phyloP scores from a whole-genome alignment of 2,888 invertebrate genomes.

The Macaria notata region DNA sequence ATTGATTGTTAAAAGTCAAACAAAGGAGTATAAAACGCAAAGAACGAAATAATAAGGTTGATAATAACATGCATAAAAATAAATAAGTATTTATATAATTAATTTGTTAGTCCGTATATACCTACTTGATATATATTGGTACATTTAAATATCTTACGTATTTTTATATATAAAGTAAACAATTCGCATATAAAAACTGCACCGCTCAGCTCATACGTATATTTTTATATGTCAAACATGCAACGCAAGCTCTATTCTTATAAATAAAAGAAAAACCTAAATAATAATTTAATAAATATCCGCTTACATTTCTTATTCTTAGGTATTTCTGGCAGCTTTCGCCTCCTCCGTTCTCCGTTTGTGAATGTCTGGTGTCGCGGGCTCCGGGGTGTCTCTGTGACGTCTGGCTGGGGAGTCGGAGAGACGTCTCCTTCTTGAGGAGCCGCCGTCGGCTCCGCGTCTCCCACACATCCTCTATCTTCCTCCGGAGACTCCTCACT shows the following conservation, averaged over 20 bases:
- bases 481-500: constrained; percentile 87
- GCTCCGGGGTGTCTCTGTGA: constrained; percentile 56
- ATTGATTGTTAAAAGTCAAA: too few species aligned
- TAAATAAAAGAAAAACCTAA: not conserved
- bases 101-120: too few species aligned
- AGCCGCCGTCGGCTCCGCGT: constrained; percentile 63
- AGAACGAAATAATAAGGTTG: too few species aligned
- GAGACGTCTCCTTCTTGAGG: constrained; percentile 46
- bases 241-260: not conserved
- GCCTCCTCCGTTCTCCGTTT: constrained; percentile 85
- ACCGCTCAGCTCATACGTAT: too few species aligned
- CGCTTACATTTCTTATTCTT: constrained; percentile 92
- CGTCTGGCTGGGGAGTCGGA: constrained; percentile 56
- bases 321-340: constrained; percentile 94
- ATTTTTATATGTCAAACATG: not conserved
- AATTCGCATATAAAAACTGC: too few species aligned
- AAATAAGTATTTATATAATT: too few species aligned
- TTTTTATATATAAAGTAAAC: too few species aligned
- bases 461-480: constrained; percentile 81
- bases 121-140: too few species aligned
- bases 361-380: constrained; percentile 65
- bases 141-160: too few species aligned
- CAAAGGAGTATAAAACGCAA: too few species aligned
- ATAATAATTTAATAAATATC: not conserved
- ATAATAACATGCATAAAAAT: too few species aligned